Evolutionary conservation across 2,888 invertebrate genomes (phyloP), one percentile per base, ranked within the genome.

Genomic region (Acrocyrtus sp.): DNA sequence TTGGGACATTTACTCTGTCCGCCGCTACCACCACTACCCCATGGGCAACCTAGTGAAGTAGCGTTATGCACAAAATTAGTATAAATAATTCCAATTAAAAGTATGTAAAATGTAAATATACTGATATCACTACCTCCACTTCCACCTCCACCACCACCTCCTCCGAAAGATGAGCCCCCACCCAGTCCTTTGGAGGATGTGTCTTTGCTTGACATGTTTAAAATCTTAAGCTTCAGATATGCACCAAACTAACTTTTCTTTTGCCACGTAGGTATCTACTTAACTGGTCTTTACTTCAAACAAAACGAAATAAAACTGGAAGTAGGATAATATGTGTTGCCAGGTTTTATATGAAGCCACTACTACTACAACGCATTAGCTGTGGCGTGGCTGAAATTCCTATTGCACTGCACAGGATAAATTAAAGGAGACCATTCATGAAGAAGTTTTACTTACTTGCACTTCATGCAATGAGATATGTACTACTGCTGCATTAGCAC

Each of bases 151-250:
- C 69, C 69, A 41, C 72, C 67, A 43, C 54, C 61, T 24, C 66
- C 54, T 29, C 72, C 72, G 21, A 57, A 72, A 17, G 75, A 75
- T 2, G 68, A 63, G 22, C 75, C 75, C 15, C 72, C 65, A 8
- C 76, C 74, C 65, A 66, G 54, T 19, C 70, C 73, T 24, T 76
- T 76, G n/a, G 65, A 60, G n/a, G 67, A 66, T 1, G 69, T 74
- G 22, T 76, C 76, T 53, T 76, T 76, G 56, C 74, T 67, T 1
- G 76, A 76, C 76, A 76, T 76, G 21, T 60, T 65, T 34, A 21
- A 22, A 43, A 26, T 27, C 27, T 5, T 29, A 12, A 34, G 10
- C 50, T 26, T 29, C 17, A 54, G n/a, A 34, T 29, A 41, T 41
- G 15, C 41, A 41, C n/a, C 3, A 41, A 41, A 17, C 17, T 2